Base-by-base conservation (phyloP, 2,113 vertebrate species). In the Psammodynastes pulverulentus region DNA sequence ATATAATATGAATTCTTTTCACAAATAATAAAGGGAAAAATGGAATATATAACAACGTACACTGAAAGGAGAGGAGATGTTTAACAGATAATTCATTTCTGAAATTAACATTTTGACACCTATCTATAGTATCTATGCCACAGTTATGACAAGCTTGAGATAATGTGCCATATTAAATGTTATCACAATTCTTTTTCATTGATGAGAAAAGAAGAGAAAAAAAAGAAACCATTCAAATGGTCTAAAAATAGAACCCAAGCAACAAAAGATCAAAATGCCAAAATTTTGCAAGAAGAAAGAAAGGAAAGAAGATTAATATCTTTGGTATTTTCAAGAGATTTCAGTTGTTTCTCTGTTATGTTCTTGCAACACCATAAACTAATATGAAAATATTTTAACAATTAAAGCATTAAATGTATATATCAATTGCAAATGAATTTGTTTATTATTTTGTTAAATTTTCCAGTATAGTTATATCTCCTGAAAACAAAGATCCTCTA, bases 21-120 rank as follows among this genome's bases (percentile, higher is more conserved):
- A n/a, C 58, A 93, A 93, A 72, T 5, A n/a, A 45, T 13, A 48
- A 43, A 34, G 13, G 53, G 72, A 89, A 67, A 88, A 29, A 91
- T 24, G 48, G 85, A 91, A 62, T 84, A 79, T 88, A 6, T 6
- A 88, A 45, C 29, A 94, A 86, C 67, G 87, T 17, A 51, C 58
- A 56, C 87, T 39, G 17, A 94, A 90, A 86, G 90, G 52, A 62
- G 62, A 85, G 9, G 54, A 23, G 58, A 21, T 0, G 0, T 52
- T 79, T 51, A 88, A 84, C 51, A 86, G 88, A 62, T 85, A 87
- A 94, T 87, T 79, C 24, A 43, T 46, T 90, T 52, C 88, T 48
- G 19, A 91, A 93, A 93, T 92, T 26, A 95, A 26, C 91, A 52
- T 72, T 45, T 67, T 93, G 93, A 79, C 72, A 58, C 54, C 85